phyloP scores from a whole-genome alignment of 2,113 vertebrate genomes.

The Siniperca chuatsi region DNA sequence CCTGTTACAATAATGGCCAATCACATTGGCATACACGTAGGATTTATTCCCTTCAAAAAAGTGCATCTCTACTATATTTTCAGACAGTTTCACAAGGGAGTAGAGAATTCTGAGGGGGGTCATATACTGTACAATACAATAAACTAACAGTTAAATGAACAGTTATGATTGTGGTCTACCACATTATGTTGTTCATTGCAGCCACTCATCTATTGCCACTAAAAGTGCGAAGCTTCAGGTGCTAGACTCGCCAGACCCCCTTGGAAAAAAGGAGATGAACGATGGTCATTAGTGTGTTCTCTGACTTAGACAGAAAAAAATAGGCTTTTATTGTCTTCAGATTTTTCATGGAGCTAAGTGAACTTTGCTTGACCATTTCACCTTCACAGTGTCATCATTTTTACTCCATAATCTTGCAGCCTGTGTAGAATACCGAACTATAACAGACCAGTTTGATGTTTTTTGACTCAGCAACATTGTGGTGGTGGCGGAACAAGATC shows the following conservation, averaged over 20 bases:
- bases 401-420: neutral
- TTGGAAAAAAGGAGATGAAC: neutral
- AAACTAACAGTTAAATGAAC: neutral
- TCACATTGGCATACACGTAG: neutral
- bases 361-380: neutral
- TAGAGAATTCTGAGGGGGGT: neutral
- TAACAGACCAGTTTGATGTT: conserved; percentile 6
- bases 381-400: neutral
- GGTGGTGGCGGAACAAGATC: neutral
- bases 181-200: neutral
- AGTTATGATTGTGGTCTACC: neutral
- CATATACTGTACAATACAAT: neutral
- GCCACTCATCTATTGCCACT: neutral
- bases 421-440: neutral
- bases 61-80: neutral
- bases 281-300: neutral
- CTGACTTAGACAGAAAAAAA: neutral
- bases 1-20: neutral
- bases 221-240: neutral
- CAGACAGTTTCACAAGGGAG: neutral
- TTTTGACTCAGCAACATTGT: neutral
- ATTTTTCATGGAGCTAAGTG: neutral
- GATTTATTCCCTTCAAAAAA: neutral
- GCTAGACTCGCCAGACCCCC: neutral
- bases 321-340: neutral